Conservation (phyloP, 1,140 invertebrate genomes). For the Calliopsis andreniformis region DNA sequence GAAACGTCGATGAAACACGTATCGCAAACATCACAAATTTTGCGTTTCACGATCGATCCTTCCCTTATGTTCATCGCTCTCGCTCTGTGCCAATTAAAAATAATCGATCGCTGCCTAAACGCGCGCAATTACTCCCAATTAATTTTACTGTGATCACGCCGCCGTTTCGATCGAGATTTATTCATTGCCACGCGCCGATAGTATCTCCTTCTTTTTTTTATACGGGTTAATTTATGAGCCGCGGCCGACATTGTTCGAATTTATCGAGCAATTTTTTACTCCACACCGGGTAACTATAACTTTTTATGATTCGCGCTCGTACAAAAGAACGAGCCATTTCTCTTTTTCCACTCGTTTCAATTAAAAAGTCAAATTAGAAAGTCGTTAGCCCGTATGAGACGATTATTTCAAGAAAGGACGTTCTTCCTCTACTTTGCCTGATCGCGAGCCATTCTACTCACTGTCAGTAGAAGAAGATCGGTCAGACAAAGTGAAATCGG, state of each 20-base stretch:
- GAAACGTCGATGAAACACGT: not conserved
- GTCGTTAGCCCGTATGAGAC: slow-evolving; percentile 22
- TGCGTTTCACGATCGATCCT: too few species aligned
- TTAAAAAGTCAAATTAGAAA: slow-evolving; percentile 41
- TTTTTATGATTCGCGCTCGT: slow-evolving; percentile 30
- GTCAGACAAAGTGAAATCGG: too few species aligned
- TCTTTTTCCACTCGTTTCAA: slow-evolving; percentile 17
- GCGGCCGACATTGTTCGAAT: slow-evolving; percentile 18
- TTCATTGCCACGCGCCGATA: not conserved
- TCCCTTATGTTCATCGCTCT: too few species aligned
- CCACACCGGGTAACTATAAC: slow-evolving; percentile 13
- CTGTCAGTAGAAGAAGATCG: too few species aligned
- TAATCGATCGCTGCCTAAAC: too few species aligned
- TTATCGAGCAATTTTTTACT: slow-evolving; percentile 39
- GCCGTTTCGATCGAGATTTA: slow-evolving; percentile 8
- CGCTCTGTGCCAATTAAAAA: too few species aligned
- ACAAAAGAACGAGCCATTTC: not conserved
- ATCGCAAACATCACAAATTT: too few species aligned
- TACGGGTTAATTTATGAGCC: slow-evolving; percentile 30
- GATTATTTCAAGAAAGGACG: too few species aligned
- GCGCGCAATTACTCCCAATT: not conserved
- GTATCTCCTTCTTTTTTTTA: slow-evolving; percentile 25
- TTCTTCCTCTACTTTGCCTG: too few species aligned
- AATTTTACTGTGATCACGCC: not conserved
- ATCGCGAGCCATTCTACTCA: too few species aligned